Conservation (phyloP, 1,140 invertebrate genomes). For the Protaetia brevitarsis region DNA sequence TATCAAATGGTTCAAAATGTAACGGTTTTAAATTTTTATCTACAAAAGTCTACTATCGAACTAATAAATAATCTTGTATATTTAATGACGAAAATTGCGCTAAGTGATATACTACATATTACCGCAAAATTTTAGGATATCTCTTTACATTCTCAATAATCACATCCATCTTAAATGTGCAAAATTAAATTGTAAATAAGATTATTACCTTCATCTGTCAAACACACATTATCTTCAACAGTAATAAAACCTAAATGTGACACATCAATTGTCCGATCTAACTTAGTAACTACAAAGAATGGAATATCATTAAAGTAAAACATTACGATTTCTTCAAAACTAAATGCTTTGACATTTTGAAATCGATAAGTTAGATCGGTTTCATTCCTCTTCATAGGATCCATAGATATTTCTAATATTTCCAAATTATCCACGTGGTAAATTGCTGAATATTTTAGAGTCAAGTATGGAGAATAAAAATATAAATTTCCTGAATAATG, state of each 20-base stretch:
- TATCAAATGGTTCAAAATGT: no score
- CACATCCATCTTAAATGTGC: no score
- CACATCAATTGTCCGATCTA: conserved; percentile 25
- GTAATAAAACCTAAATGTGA: conserved; percentile 29
- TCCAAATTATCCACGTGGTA: background rate
- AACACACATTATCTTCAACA: conserved; percentile 25
- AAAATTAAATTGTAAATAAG: background rate
- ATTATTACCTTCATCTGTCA: conserved; percentile 28
- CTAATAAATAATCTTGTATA: no score
- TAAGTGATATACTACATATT: no score
- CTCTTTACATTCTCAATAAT: no score
- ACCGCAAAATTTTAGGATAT: background rate
- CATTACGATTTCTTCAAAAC: background rate
- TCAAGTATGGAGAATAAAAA: conserved; percentile 29
- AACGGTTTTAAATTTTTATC: no score
- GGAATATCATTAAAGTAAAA: background rate
- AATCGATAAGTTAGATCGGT: background rate
- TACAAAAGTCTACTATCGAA: no score
- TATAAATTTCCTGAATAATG: conserved; percentile 23
- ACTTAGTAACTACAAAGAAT: conserved; percentile 8
- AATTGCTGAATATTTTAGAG: background rate
- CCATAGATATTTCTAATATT: background rate
- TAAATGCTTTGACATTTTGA: background rate
- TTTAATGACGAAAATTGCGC: no score
- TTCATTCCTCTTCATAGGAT: background rate